These are phyloP conservation scores for Hyperoplus immaculatus DNA, from an alignment of 2,797 vertebrate genomes.

Conservation along the genomic window DNA sequence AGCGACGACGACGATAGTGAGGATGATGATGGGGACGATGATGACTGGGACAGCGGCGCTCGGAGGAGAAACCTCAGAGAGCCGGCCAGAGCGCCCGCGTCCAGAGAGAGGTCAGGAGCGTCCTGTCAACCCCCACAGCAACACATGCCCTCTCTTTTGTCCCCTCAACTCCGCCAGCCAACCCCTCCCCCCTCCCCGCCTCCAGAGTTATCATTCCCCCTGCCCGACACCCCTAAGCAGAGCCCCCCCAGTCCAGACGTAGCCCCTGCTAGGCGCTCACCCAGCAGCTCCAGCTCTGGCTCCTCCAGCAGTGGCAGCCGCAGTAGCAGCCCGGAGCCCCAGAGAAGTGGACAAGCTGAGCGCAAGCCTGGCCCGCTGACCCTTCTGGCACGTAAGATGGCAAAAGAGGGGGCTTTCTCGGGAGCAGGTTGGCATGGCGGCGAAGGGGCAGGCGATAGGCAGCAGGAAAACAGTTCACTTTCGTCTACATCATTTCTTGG, in stretches of 20 bases:
- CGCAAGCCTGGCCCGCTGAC: conserved; percentile 85
- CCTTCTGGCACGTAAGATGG: conserved; percentile 86
- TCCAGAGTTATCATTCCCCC: conserved; percentile 85
- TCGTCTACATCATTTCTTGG: conserved; percentile 63
- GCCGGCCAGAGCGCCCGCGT: conserved; percentile 71
- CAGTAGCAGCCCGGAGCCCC: conserved; percentile 89
- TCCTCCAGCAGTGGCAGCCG: conserved; percentile 87
- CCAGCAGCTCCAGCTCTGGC: conserved; percentile 86
- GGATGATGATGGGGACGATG: conserved; percentile 81
- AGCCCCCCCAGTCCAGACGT: conserved; percentile 87
- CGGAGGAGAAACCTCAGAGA: conserved; percentile 76
- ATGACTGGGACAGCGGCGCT: conserved; percentile 78
- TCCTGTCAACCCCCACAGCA: conserved; percentile 83
- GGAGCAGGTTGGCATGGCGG: conserved; percentile 78
- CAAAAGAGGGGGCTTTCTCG: conserved; percentile 85
- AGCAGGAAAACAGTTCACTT: conserved; percentile 64
- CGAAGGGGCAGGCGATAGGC: conserved; percentile 68
- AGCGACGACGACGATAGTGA: conserved; percentile 84
- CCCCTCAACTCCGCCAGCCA: conserved; percentile 84
- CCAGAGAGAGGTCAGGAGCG: conserved; percentile 81
- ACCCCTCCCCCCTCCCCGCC: conserved; percentile 86
- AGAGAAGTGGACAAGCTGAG: conserved; percentile 84
- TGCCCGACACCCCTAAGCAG: conserved; percentile 88
- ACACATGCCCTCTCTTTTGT: conserved; percentile 83
- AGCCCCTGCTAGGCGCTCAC: conserved; percentile 77